phyloP scores from a whole-genome alignment of 2,888 invertebrate genomes.

The Amblyteles armatorius region DNA sequence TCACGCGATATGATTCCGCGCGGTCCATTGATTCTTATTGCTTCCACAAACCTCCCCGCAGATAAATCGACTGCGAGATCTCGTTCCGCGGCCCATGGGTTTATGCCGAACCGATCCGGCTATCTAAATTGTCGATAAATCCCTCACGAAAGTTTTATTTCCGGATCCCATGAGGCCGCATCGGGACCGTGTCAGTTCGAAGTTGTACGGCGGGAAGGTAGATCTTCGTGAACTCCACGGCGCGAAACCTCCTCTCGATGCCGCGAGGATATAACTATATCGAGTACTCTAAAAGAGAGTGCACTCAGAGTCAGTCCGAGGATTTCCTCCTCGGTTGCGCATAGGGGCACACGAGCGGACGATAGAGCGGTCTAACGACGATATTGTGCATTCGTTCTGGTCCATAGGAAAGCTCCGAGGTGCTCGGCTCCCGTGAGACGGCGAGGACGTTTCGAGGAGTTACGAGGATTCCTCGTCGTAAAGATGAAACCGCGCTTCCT shows the following conservation, averaged over 20 bases:
- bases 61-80: not conserved
- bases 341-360: constrained; percentile 23
- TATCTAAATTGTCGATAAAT: constrained; percentile 41
- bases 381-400: constrained; percentile 69
- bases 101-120: not conserved
- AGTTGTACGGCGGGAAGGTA: not conserved
- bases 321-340: not conserved
- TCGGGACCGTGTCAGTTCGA: constrained; percentile 2
- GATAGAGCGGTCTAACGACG: constrained; percentile 72
- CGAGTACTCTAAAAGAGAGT: constrained; percentile 22
- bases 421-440: constrained; percentile 60
- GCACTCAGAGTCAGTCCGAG: constrained; percentile 27
- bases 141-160: constrained; percentile 28
- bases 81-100: not conserved
- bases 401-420: constrained; percentile 33
- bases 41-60: not conserved
- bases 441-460: constrained; percentile 70
- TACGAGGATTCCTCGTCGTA: constrained; percentile 77
- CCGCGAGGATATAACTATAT: constrained; percentile 9
- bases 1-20: not conserved
- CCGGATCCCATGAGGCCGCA: not conserved
- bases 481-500: constrained; percentile 76
- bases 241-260: not conserved
- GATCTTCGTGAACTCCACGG: constrained; percentile 2
- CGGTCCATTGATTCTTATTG: constrained; percentile 1